phyloP scores from a whole-genome alignment of 2,888 invertebrate genomes.

The Metacarcinus magister region DNA sequence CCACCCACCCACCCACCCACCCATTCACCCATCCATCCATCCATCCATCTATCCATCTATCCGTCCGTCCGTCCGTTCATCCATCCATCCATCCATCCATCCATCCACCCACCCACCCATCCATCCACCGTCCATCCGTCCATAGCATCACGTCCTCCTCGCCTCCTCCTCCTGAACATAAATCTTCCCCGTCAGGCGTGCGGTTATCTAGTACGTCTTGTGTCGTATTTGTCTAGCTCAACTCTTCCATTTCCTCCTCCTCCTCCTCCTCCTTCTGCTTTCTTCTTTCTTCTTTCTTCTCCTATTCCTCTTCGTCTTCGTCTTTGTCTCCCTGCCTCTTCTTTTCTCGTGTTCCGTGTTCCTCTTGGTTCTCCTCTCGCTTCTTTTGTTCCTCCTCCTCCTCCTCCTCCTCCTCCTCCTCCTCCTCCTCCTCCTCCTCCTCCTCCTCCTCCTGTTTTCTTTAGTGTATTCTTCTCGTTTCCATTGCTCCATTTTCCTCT shows the following conservation, averaged over 20 bases:
- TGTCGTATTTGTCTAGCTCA: conserved; percentile 47
- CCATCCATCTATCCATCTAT: too few species aligned
- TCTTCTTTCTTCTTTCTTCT: neutral
- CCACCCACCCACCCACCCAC: too few species aligned
- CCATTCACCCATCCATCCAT: neutral
- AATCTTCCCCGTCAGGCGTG: conserved; percentile 16
- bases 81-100: neutral
- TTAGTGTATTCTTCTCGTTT: neutral
- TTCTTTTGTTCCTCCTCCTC: neutral
- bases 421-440: neutral
- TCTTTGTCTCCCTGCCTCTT: neutral
- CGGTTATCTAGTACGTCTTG: conserved; percentile 51
- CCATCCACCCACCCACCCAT: neutral
- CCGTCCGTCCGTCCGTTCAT: neutral
- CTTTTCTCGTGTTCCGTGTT: neutral
- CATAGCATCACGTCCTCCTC: neutral
- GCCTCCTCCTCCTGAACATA: neutral
- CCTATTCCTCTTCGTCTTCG: too few species aligned
- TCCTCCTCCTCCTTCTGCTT: neutral
- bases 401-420: too few species aligned
- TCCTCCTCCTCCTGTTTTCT: too few species aligned
- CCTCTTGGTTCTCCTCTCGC: neutral
- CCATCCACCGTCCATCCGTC: neutral
- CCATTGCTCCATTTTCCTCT: neutral
- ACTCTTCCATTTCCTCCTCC: conserved; percentile 20